Evolutionary conservation across 2,888 invertebrate species (phyloP).

Genomic region (Nowickia ferox): DNA sequence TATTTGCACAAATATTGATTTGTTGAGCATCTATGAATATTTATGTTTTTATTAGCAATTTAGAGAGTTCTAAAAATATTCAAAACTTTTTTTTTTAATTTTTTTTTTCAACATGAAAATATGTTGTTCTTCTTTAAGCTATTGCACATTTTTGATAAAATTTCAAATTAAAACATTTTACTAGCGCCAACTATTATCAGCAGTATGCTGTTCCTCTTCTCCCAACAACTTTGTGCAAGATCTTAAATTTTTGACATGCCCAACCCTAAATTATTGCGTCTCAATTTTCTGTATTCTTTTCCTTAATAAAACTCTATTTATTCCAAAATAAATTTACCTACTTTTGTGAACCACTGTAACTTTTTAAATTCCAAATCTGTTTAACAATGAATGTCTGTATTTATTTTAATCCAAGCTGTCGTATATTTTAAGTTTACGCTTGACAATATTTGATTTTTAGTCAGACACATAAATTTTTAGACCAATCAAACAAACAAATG

Average conservation of each 20-base stretch:
- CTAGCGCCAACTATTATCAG: no score
- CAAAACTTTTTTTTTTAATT: background rate
- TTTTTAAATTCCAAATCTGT: background rate
- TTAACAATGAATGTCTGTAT: background rate
- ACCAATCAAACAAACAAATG: background rate
- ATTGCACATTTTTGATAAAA: no score
- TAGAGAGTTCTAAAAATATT: slow-evolving; percentile 33
- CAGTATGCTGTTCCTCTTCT: no score
- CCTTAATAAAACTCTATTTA: background rate
- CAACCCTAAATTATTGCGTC: no score
- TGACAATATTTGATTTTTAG: slow-evolving; percentile 12
- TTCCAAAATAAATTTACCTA: background rate
- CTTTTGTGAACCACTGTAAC: background rate
- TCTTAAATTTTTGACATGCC: no score
- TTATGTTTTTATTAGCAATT: slow-evolving; percentile 21
- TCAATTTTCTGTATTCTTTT: no score
- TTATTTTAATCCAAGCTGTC: background rate
- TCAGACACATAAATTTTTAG: background rate
- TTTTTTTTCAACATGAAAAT: no score
- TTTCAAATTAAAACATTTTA: no score
- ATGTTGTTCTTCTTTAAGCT: no score
- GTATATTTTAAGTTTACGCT: background rate
- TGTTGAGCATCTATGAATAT: slow-evolving; percentile 15
- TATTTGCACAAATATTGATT: slow-evolving; percentile 25
- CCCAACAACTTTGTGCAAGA: no score